Percentiles rank a stretch among this genome's conserved stretches.
Conservation (phyloP, 2,888 invertebrate species). For the Pseudoips prasinana region DNA sequence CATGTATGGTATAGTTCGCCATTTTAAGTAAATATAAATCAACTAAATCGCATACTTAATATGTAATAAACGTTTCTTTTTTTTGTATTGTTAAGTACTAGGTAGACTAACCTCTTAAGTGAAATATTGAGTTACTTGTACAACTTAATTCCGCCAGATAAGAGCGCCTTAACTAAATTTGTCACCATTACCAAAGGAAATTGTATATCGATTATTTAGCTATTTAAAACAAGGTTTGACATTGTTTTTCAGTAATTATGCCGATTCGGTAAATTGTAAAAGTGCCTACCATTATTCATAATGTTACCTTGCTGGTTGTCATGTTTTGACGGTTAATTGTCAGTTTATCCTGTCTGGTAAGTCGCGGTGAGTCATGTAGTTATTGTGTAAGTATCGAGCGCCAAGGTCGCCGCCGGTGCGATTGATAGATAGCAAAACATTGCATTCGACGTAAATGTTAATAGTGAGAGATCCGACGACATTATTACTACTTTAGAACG, state of each 20-base stretch:
- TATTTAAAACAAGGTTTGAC: conserved; percentile 10
- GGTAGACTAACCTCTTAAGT: too few species aligned
- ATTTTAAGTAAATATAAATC: too few species aligned
- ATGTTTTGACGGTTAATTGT: conserved; percentile 45
- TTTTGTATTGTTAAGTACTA: too few species aligned
- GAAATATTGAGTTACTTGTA: too few species aligned
- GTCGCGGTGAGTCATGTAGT: conserved; percentile 42
- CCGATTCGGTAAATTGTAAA: conserved; percentile 10
- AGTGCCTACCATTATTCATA: conserved; percentile 12
- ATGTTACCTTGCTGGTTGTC: conserved; percentile 31
- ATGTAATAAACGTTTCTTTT: too few species aligned
- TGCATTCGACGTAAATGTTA: conserved; percentile 23
- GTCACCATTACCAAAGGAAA: too few species aligned
- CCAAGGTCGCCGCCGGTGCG: conserved; percentile 41
- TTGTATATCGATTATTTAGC: conserved; percentile 19
- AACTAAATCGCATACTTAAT: too few species aligned
- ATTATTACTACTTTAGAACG: too few species aligned
- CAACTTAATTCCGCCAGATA: too few species aligned
- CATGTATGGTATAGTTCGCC: too few species aligned
- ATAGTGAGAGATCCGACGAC: too few species aligned
- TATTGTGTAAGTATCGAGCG: conserved; percentile 33
- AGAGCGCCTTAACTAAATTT: too few species aligned
- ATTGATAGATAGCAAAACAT: conserved; percentile 30
- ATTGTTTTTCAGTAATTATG: conserved; percentile 12
- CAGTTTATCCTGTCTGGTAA: conserved; percentile 45